Conservation (phyloP, 1,140 invertebrate genomes). For the Cotesia vestalis region DNA sequence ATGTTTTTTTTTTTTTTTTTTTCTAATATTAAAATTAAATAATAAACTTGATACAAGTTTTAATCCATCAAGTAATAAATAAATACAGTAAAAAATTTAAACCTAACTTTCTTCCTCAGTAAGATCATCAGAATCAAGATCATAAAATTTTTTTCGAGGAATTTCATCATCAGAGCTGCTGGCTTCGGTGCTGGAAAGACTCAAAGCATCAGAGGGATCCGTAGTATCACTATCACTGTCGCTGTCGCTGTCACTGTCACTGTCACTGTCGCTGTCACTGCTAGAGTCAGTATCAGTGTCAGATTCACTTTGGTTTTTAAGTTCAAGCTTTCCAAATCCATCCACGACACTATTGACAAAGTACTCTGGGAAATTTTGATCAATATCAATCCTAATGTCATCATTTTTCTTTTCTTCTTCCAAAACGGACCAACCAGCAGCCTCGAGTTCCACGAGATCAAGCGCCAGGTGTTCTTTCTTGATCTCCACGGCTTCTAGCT, state of each 20-base stretch:
- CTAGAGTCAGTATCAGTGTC: constrained; percentile 31
- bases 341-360: constrained; percentile 42
- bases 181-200: background rate
- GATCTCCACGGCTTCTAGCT: constrained; percentile 60
- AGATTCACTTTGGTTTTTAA: constrained; percentile 3
- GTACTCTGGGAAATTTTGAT: background rate
- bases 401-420: constrained; percentile 54
- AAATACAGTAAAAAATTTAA: too few relatives aligned
- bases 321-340: constrained; percentile 37
- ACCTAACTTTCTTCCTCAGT: too few relatives aligned
- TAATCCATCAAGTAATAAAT: too few relatives aligned
- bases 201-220: background rate
- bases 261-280: constrained; percentile 13
- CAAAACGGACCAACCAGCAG: constrained; percentile 60
- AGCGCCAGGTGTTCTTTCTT: constrained; percentile 66
- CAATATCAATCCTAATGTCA: constrained; percentile 36
- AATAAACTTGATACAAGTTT: too few relatives aligned
- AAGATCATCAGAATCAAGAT: too few relatives aligned
- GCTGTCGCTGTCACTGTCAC: background rate
- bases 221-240: background rate
- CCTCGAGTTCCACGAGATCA: constrained; percentile 67
- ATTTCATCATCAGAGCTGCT: constrained; percentile 25
- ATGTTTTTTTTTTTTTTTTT: too few relatives aligned
- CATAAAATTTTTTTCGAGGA: too few relatives aligned
- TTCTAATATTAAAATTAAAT: too few relatives aligned